These are phyloP conservation scores for Lottia gigantea DNA, from an alignment of 2,888 invertebrate species.

Conservation along the genomic window DNA sequence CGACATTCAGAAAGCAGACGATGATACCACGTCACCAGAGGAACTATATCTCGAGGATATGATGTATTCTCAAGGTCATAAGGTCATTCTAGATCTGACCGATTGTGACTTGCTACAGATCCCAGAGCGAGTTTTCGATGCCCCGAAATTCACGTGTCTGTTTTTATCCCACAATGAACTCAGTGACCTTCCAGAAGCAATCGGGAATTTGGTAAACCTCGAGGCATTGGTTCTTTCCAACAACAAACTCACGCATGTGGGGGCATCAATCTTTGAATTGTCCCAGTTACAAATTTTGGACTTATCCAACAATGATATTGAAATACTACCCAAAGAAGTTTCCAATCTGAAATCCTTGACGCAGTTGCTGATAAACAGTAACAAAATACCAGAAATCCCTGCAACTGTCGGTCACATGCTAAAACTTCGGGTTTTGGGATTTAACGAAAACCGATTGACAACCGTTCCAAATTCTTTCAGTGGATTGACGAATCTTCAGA, in stretches of 20 bases:
- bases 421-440: conserved; percentile 43
- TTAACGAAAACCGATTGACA: conserved; percentile 57
- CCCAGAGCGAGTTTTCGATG: conserved; percentile 42
- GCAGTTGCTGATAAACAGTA: conserved; percentile 51
- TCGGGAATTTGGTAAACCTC: conserved; percentile 44
- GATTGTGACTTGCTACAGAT: conserved; percentile 37
- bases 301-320: conserved; percentile 57
- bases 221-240: conserved; percentile 49
- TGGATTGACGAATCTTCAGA: conserved; percentile 48
- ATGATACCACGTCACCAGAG: conserved; percentile 30
- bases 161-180: conserved; percentile 54
- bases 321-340: conserved; percentile 46
- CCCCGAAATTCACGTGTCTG: conserved; percentile 46
- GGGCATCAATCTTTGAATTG: conserved; percentile 44
- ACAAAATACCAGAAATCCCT: conserved; percentile 51
- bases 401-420: conserved; percentile 45
- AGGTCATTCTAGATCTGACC: conserved; percentile 43
- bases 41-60: conserved; percentile 37
- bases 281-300: conserved; percentile 49
- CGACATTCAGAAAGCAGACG: conserved; percentile 19
- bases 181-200: conserved; percentile 50
- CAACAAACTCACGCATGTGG: conserved; percentile 48
- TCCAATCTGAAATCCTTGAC: conserved; percentile 40
- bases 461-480: conserved; percentile 51
- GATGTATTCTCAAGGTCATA: conserved; percentile 42